phyloP scores from a whole-genome alignment of 1,140 invertebrate genomes.

The Chironomus tepperi region DNA sequence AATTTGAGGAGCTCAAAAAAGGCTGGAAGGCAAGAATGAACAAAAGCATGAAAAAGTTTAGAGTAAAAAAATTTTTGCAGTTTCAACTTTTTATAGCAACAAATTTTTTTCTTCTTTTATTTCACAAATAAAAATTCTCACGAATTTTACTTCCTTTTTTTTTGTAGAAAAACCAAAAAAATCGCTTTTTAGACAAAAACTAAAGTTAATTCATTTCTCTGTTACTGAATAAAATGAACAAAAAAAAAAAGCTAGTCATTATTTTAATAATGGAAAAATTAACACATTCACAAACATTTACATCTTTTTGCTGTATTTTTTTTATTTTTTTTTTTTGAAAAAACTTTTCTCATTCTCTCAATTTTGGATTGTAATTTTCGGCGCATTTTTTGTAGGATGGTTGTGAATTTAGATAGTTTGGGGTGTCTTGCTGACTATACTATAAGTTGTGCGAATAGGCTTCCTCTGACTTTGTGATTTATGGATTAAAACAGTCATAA shows the following conservation, averaged over 20 bases:
- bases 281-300: slow-evolving; percentile 9
- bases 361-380: too few species aligned
- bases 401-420: too few species aligned
- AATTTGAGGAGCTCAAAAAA: not conserved
- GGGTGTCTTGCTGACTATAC: too few species aligned
- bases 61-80: not conserved
- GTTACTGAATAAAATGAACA: not conserved
- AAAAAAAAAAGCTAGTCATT: not conserved
- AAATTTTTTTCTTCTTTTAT: not conserved
- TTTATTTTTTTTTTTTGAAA: too few species aligned
- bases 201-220: too few species aligned
- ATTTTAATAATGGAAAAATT: not conserved
- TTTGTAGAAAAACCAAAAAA: too few species aligned
- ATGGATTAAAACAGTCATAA: too few species aligned
- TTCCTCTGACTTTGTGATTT: too few species aligned
- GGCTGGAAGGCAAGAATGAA: not conserved
- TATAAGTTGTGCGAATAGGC: too few species aligned
- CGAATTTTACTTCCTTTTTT: not conserved
- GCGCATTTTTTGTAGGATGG: too few species aligned
- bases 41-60: not conserved
- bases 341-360: too few species aligned
- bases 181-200: too few species aligned
- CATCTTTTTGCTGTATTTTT: not conserved
- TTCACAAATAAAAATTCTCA: not conserved
- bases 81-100: slow-evolving; percentile 3